Base-by-base conservation (phyloP, 2,113 vertebrate genomes). In the Siphamia tubifer region DNA sequence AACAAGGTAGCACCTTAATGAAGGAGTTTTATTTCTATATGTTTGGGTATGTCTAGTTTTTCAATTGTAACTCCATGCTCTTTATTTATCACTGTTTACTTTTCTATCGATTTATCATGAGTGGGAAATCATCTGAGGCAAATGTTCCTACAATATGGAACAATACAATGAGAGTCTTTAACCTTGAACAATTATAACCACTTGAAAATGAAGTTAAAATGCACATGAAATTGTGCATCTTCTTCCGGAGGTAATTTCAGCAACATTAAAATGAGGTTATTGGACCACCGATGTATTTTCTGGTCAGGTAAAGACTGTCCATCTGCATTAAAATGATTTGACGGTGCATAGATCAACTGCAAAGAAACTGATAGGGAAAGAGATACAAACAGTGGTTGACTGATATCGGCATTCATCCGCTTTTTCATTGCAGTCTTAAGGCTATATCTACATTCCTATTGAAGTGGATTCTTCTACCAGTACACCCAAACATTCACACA, bases 371-470 rank as follows among this genome's bases (percentile, higher is more conserved):
- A 42, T 13, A 28, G 40, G 12, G 15, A 53, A 27, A 44, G 20
- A 34, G 52, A 23, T n/a, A n/a, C n/a, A 66, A 53, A 20, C 17
- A 42, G 56, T 23, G 45, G 15, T 35, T 1, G 15, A 58, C 5
- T 27, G 21, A 31, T 34, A 47, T 69, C 32, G 76, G 34, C 23
- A 49, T 81, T 77, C 65, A 49, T 24, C 27, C 32, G 36, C 36
- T 39, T 71, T 78, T 34, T 25, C 19, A 2, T 5, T 44, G 28
- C 23, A 68, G 53, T 69, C 56, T 75, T 68, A 44, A 70, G 66
- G 40, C 16, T 16, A 48, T 10, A 69, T 81, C 62, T 47, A 65
- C 40, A 85, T 63, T 74, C 40, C 28, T 70, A 63, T 58, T 56
- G 27, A 70, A 67, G 58, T 45, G 1, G 21, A 52, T 17, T 24